phyloP scores from a whole-genome alignment of 2,888 invertebrate genomes.

The Sacculina carcini region DNA sequence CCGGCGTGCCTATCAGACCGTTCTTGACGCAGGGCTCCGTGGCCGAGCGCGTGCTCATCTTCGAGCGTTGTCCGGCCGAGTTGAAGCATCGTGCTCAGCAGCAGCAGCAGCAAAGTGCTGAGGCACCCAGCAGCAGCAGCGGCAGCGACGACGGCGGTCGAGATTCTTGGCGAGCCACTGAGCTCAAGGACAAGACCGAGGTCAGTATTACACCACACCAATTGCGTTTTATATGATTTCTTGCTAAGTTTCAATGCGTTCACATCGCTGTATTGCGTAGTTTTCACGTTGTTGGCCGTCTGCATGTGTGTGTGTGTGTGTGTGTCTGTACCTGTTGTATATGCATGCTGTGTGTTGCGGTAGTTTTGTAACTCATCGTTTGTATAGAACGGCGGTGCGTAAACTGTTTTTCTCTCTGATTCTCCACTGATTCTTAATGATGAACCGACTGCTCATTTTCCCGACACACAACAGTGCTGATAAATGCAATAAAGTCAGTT shows the following conservation, averaged over 20 bases:
- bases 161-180: constrained; percentile 23
- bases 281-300: not conserved
- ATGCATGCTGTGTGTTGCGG: not conserved
- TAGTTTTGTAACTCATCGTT: not conserved
- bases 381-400: too few species aligned
- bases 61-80: constrained; percentile 43
- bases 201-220: constrained; percentile 19
- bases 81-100: constrained; percentile 9
- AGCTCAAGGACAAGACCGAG: constrained; percentile 25
- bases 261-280: not conserved
- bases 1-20: constrained; percentile 42
- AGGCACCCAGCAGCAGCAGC: not conserved
- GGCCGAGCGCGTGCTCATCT: constrained; percentile 65
- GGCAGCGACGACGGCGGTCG: constrained; percentile 20
- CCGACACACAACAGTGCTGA: too few species aligned
- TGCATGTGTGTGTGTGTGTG: not conserved
- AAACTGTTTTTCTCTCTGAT: too few species aligned
- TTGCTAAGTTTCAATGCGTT: too few species aligned
- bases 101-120: constrained; percentile 7
- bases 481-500: too few species aligned
- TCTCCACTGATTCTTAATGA: too few species aligned
- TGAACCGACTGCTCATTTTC: too few species aligned
- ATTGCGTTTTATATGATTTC: too few species aligned
- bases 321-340: not conserved
- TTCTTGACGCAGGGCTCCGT: constrained; percentile 70